These are phyloP conservation scores for Pasiphila rectangulata DNA, from an alignment of 2,888 invertebrate species.

Conservation along the genomic window DNA sequence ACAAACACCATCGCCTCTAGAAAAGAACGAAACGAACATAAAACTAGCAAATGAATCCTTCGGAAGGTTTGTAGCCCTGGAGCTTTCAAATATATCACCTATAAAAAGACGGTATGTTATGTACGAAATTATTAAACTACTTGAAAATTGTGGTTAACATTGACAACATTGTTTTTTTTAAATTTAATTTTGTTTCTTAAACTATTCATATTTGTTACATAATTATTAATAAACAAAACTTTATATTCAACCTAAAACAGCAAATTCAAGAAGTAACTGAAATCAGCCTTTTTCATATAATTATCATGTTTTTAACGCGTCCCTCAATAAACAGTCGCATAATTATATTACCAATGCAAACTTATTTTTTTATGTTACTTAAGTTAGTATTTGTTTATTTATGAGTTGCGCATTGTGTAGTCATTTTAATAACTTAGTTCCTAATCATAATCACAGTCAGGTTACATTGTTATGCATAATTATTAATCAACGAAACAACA, in stretches of 20 bases:
- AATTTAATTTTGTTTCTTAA: neutral
- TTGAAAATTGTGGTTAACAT: constrained; percentile 1
- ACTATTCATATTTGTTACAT: neutral
- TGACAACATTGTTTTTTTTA: neutral
- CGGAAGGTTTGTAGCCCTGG: neutral
- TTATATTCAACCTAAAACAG: no score
- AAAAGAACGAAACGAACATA: neutral
- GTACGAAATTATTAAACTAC: neutral
- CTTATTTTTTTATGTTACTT: neutral
- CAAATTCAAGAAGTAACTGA: no score
- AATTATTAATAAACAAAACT: no score
- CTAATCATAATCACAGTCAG: neutral
- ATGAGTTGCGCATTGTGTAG: neutral
- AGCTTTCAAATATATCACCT: neutral
- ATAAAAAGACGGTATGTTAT: neutral
- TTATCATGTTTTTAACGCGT: no score
- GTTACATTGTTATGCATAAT: neutral
- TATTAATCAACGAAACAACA: neutral
- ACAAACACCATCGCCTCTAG: constrained; percentile 1
- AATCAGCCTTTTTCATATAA: no score
- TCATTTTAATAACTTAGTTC: neutral
- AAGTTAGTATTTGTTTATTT: neutral
- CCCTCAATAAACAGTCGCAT: neutral
- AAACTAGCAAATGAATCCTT: neutral
- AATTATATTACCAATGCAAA: neutral